Percentiles rank a stretch among this genome's conserved stretches.
Conservation (phyloP, 2,888 invertebrate species). For the Yponomeuta sedellus region DNA sequence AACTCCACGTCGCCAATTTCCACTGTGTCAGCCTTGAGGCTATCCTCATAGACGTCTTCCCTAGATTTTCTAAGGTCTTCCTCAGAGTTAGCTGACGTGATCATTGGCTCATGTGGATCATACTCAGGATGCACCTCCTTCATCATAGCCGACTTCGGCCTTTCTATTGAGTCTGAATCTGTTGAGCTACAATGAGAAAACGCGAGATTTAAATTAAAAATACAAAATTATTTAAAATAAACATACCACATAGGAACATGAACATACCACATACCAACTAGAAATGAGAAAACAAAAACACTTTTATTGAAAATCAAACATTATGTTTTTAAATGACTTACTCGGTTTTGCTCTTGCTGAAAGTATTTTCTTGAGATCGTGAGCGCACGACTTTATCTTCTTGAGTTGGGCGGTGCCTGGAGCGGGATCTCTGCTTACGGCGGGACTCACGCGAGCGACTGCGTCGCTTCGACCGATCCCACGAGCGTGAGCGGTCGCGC, state of each 20-base stretch:
- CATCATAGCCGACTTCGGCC: slow-evolving; percentile 66
- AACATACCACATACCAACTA: not conserved
- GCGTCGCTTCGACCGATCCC: slow-evolving; percentile 27
- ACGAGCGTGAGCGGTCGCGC: slow-evolving; percentile 36
- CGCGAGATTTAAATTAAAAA: no score
- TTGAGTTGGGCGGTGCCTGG: slow-evolving; percentile 37
- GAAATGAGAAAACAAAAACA: no score
- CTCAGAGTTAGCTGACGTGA: slow-evolving; percentile 68
- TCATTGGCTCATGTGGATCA: slow-evolving; percentile 71
- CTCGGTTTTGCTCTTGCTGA: slow-evolving; percentile 59
- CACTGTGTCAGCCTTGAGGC: slow-evolving; percentile 48
- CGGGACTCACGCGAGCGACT: slow-evolving; percentile 33
- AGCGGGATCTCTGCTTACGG: slow-evolving; percentile 31
- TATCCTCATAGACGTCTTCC: slow-evolving; percentile 60
- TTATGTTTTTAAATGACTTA: slow-evolving; percentile 32
- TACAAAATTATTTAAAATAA: not conserved
- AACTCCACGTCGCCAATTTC: slow-evolving; percentile 44
- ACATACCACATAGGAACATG: not conserved
- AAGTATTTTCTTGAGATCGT: slow-evolving; percentile 54
- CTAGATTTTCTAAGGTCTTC: slow-evolving; percentile 63
- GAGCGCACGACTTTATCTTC: slow-evolving; percentile 55
- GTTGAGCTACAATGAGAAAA: slow-evolving; percentile 4
- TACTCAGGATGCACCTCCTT: slow-evolving; percentile 67
- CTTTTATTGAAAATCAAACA: not conserved
- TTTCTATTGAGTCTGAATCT: slow-evolving; percentile 65